These are phyloP conservation scores for Plumapathes pennacea DNA, from an alignment of 92 coral and sea anemone species.

Conservation along the genomic window DNA sequence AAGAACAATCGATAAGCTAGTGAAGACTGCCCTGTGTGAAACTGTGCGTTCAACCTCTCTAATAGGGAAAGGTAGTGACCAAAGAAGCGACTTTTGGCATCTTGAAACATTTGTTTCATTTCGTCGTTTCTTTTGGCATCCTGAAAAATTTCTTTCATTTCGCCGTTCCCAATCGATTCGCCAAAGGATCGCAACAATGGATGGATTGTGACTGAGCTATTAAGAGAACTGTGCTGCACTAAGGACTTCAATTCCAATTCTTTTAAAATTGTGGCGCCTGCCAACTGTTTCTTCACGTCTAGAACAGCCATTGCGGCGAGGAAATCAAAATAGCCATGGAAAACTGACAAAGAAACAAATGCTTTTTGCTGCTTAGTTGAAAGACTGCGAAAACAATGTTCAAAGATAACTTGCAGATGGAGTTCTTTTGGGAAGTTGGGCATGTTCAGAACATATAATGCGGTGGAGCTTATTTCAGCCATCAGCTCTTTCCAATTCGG, in stretches of 20 bases:
- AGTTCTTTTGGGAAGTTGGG: slow-evolving; percentile 12
- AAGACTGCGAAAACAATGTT: slow-evolving; percentile 19
- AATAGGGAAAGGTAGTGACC: slow-evolving; percentile 1
- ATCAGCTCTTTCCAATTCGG: too few species aligned
- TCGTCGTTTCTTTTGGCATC: slow-evolving; percentile 18
- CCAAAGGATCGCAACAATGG: slow-evolving; percentile 24
- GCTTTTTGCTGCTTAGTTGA: slow-evolving; percentile 12
- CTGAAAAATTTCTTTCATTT: too few species aligned
- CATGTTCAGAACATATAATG: slow-evolving; percentile 18
- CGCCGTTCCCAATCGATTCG: slow-evolving; percentile 16
- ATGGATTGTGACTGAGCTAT: slow-evolving; percentile 7
- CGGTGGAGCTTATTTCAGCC: too few species aligned
- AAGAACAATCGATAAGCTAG: slow-evolving; percentile 9
- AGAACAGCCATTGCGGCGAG: slow-evolving; percentile 25
- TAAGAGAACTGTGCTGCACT: not conserved
- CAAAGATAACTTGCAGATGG: slow-evolving; percentile 15
- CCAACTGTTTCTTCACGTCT: not conserved
- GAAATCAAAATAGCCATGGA: not conserved
- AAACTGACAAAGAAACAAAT: slow-evolving; percentile 13
- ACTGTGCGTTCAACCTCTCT: slow-evolving; percentile 11
- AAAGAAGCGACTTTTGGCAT: slow-evolving; percentile 2
- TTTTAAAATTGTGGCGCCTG: not conserved
- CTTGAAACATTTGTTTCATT: slow-evolving; percentile 4
- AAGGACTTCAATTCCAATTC: slow-evolving; percentile 16
- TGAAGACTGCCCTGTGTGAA: slow-evolving; percentile 8